Conservation (phyloP, 2,888 invertebrate genomes). For the Apodemia hepburni region DNA sequence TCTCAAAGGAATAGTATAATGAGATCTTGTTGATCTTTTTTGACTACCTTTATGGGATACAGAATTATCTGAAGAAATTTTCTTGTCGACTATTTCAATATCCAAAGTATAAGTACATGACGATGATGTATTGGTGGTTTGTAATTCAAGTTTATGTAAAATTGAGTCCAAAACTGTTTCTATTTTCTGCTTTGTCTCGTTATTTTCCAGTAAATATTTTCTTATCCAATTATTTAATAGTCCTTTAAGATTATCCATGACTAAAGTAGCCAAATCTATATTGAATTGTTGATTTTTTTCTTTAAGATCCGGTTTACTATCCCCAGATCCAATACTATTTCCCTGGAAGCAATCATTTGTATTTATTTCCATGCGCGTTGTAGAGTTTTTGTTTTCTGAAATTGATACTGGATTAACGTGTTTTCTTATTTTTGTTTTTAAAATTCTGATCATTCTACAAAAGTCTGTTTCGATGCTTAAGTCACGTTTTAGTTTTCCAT, state of each 20-base stretch:
- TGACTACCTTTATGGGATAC: background rate
- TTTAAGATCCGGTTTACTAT: slow-evolving; percentile 38
- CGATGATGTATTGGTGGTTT: slow-evolving; percentile 36
- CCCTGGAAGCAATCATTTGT: slow-evolving; percentile 41
- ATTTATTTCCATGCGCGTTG: slow-evolving; percentile 40
- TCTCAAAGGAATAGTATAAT: slow-evolving; percentile 43
- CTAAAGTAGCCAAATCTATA: slow-evolving; percentile 45
- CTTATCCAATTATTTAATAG: slow-evolving; percentile 53
- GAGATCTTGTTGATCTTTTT: slow-evolving; percentile 30
- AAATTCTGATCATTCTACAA: slow-evolving; percentile 53
- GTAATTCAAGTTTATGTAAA: slow-evolving; percentile 41
- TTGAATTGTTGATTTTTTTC: slow-evolving; percentile 30
- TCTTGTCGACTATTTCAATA: slow-evolving; percentile 41
- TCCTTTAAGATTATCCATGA: slow-evolving; percentile 54
- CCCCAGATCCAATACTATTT: slow-evolving; percentile 49
- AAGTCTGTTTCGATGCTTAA: slow-evolving; percentile 61
- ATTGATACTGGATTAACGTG: background rate
- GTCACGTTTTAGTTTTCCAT: slow-evolving; percentile 51
- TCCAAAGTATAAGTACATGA: slow-evolving; percentile 51
- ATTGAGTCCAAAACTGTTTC: slow-evolving; percentile 51
- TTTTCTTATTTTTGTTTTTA: slow-evolving; percentile 39
- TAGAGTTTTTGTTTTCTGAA: slow-evolving; percentile 45
- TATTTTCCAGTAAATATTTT: slow-evolving; percentile 46
- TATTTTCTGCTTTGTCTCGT: slow-evolving; percentile 45
- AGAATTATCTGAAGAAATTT: slow-evolving; percentile 25